These are phyloP conservation scores for Chaetogeoica ovagalla DNA, from an alignment of 2,888 invertebrate genomes.

Conservation along the genomic window DNA sequence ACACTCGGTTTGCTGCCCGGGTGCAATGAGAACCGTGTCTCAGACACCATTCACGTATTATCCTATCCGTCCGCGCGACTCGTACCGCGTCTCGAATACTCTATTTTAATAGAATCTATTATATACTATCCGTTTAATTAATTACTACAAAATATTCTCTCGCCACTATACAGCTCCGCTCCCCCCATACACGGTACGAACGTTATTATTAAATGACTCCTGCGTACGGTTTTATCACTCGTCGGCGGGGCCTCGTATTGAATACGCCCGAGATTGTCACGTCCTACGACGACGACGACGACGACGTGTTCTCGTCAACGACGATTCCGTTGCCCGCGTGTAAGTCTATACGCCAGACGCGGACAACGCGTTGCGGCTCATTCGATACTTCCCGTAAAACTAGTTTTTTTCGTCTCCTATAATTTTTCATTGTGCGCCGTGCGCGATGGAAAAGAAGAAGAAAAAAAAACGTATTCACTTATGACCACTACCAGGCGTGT, in stretches of 20 bases:
- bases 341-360: not conserved
- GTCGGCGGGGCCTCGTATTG: not conserved
- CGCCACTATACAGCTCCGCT: no score
- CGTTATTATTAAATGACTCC: not conserved
- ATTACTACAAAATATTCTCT: not conserved
- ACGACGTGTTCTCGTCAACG: no score
- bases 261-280: not conserved
- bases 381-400: constrained; percentile 35
- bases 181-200: not conserved
- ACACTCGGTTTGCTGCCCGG: not conserved
- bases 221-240: not conserved
- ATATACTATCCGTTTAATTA: constrained; percentile 6
- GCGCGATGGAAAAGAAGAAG: not conserved
- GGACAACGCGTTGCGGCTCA: not conserved
- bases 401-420: not conserved
- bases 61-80: not conserved
- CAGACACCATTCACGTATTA: not conserved
- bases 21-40: not conserved
- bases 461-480: no score
- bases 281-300: no score
- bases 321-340: no score
- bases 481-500: not conserved
- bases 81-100: not conserved
- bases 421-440: not conserved
- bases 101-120: no score